Evolutionary conservation across 2,888 invertebrate genomes (phyloP).

Genomic region (Caenorhabditis drosophilae): DNA sequence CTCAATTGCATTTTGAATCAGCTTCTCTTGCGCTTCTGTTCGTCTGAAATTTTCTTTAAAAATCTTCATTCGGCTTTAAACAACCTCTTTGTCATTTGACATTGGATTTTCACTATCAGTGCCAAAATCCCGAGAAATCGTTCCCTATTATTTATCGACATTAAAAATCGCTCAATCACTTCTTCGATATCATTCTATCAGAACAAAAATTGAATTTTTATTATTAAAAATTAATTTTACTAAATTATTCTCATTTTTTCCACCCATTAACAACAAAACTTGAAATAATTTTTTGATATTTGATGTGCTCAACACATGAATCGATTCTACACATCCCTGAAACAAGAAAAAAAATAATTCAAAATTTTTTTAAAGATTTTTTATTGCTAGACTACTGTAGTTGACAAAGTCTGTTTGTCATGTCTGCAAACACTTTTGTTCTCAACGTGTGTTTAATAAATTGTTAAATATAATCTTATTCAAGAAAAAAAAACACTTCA

Average conservation of each 20-base stretch:
- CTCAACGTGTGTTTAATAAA: neutral
- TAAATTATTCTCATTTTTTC: neutral
- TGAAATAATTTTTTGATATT: slow-evolving; percentile 40
- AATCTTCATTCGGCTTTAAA: neutral
- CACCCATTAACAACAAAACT: slow-evolving; percentile 23
- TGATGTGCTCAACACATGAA: slow-evolving; percentile 22
- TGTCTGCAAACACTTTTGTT: slow-evolving; percentile 1
- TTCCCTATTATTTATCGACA: slow-evolving; percentile 33
- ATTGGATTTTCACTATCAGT: slow-evolving; percentile 41
- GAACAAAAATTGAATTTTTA: neutral
- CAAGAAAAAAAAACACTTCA: neutral
- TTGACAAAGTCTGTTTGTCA: neutral
- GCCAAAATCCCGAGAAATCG: slow-evolving; percentile 40
- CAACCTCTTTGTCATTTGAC: slow-evolving; percentile 22
- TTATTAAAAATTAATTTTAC: neutral
- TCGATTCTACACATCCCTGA: slow-evolving; percentile 35
- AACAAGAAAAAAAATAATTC: slow-evolving; percentile 10
- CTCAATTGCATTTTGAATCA: slow-evolving; percentile 5
- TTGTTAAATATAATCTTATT: neutral
- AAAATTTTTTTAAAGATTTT: neutral
- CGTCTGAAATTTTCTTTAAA: slow-evolving; percentile 7
- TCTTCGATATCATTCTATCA: slow-evolving; percentile 20
- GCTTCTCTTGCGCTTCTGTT: slow-evolving; percentile 16
- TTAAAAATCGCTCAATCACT: slow-evolving; percentile 21
- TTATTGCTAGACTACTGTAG: neutral